Evolutionary conservation across 92 coral and sea anemone species (phyloP).

Genomic region (Muricea muricata): DNA sequence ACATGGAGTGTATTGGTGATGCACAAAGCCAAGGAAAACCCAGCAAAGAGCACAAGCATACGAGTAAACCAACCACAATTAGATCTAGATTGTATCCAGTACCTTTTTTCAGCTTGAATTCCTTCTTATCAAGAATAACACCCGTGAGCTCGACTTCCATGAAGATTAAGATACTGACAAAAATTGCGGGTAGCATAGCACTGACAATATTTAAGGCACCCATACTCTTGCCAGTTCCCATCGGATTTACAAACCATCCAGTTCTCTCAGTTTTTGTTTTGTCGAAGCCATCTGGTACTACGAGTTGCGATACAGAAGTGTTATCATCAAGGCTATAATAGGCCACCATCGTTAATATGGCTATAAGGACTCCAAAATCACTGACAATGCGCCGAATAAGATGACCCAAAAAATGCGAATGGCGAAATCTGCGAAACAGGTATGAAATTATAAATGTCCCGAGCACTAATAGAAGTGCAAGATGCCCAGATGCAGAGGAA

Average conservation of each 20-base stretch:
- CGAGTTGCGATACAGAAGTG: conserved; percentile 73
- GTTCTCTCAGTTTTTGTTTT: conserved; percentile 33
- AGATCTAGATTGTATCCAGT: conserved; percentile 95
- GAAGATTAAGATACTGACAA: conserved; percentile 94
- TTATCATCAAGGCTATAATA: conserved; percentile 76
- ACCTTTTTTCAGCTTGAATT: conserved; percentile 94
- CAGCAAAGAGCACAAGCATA: conserved; percentile 83
- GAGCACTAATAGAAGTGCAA: conserved; percentile 78
- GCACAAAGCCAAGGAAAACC: conserved; percentile 99
- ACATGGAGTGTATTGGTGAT: conserved; percentile 95
- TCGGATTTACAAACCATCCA: conserved; percentile 90
- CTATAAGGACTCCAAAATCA: conserved; percentile 92
- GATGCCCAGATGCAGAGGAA: conserved; percentile 65
- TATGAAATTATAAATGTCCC: conserved; percentile 93
- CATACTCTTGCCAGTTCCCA: conserved; percentile 76
- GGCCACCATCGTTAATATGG: conserved; percentile 88
- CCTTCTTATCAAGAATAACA: conserved; percentile 93
- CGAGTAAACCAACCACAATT: conserved; percentile 85
- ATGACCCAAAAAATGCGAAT: conserved; percentile 91
- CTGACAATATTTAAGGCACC: conserved; percentile 68
- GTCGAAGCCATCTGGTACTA: conserved; percentile 79
- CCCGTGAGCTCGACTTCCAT: conserved; percentile 98
- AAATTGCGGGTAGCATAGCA: conserved; percentile 90
- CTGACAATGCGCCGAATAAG: conserved; percentile 82
- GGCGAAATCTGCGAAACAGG: conserved; percentile 81